Evolutionary conservation across 2,113 vertebrate species (phyloP).

Genomic region (Pangasianodon gigas): DNA sequence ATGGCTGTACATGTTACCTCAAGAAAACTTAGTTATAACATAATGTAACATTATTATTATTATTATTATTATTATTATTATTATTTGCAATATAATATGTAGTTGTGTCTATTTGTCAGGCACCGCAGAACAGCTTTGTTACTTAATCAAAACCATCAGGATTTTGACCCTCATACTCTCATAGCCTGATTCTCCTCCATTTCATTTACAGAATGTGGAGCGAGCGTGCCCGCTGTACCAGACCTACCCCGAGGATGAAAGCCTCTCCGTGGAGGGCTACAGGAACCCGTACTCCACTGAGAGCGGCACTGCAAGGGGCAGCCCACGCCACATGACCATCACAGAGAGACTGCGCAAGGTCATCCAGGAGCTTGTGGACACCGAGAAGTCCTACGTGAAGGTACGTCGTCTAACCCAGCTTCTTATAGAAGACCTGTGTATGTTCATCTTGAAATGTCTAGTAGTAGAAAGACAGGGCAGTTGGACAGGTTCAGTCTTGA

Average conservation of each 20-base stretch:
- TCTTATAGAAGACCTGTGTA: neutral
- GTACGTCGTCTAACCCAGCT: slow-evolving; percentile 61
- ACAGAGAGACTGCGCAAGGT: slow-evolving; percentile 89
- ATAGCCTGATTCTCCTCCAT: neutral
- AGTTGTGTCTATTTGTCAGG: neutral
- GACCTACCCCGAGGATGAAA: slow-evolving; percentile 70
- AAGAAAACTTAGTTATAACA: neutral
- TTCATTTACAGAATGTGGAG: slow-evolving; percentile 75
- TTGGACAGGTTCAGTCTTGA: neutral
- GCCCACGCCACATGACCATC: slow-evolving; percentile 83
- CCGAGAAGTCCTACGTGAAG: slow-evolving; percentile 95
- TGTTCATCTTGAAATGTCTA: neutral
- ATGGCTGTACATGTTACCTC: neutral
- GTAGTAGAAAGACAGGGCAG: neutral
- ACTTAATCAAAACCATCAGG: neutral
- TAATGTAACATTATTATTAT: neutral
- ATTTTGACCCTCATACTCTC: neutral
- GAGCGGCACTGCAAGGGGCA: slow-evolving; percentile 63
- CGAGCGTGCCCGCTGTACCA: slow-evolving; percentile 72
- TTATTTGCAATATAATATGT: neutral
- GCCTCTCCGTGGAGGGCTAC: slow-evolving; percentile 57
- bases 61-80: neutral
- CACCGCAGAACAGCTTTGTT: neutral
- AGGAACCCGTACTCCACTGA: slow-evolving; percentile 67
- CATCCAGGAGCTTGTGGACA: slow-evolving; percentile 92